Base-by-base conservation (phyloP, 1,140 invertebrate genomes). In the Holcopasites calliopsidis region DNA sequence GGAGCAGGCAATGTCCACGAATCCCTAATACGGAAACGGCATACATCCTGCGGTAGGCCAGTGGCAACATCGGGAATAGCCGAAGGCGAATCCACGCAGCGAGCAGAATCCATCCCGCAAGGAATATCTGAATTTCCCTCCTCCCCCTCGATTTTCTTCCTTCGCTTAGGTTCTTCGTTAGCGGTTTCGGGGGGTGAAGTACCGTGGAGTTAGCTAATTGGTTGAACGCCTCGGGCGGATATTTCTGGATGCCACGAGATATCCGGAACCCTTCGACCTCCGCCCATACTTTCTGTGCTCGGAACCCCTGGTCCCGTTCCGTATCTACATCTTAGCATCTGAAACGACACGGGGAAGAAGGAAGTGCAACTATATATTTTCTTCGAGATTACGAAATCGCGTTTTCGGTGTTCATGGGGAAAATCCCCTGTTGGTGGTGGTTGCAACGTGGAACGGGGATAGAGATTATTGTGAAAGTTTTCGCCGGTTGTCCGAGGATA, bases 121-220 rank as follows among this genome's bases (percentile, higher is more conserved):
- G 73, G 78, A 65, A 62, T 80, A 82, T 69, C 73, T 79, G 72
- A 52, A 83, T 83, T 76, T 65, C 61, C 23, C 66, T 52, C 66
- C 47, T 38, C 33, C 50, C 57, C 13, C 54, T n/a, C 71, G 64
- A 44, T 83, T 80, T 83, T 84, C 82, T 83, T 77, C 72, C 31
- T 74, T 83, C 77, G 70, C 62, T 77, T 54, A 55, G 77, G 64
- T 83, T 83, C 82, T 84, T 84, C 82, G 82, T 84, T 84, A 84
- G 66, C 76, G 78, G 73, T 81, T 83, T 85, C 76, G 81, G 80
- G n/a, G 70, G 78, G 77, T 70, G 72, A 85, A 86, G 75, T 72
- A 49, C 78, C 73, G 65, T 72, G 70, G 83, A 86, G 87, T 88
- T 88, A 86, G 77, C 86, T 88, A 87, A 88, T 88, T 88, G 86